A percentile compares a stretch with the other conserved stretches of the same genome.
Evolutionary conservation across 2,797 vertebrate species (phyloP).

Genomic region (Pangasius sanitwongsei): DNA sequence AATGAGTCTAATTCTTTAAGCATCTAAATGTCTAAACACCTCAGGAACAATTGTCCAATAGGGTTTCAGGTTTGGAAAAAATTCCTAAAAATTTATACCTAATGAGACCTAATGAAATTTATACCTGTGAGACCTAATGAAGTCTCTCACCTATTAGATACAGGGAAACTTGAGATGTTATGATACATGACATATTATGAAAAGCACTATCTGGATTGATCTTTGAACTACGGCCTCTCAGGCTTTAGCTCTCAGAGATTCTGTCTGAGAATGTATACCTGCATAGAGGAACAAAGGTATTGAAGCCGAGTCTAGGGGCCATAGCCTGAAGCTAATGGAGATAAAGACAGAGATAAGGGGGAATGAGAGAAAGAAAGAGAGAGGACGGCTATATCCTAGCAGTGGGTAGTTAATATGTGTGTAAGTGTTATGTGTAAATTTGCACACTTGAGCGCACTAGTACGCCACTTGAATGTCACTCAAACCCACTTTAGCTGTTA

Average conservation of each 20-base stretch:
- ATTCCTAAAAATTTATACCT: background rate
- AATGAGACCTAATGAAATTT: no score
- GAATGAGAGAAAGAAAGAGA: background rate
- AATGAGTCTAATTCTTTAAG: background rate
- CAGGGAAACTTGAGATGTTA: background rate
- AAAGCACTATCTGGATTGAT: background rate
- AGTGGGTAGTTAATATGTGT: background rate
- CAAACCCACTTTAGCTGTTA: constrained; percentile 21
- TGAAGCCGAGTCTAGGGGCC: background rate
- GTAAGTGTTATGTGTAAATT: background rate
- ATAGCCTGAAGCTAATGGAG: constrained; percentile 24
- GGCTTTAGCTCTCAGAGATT: background rate
- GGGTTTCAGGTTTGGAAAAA: background rate
- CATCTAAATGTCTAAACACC: background rate
- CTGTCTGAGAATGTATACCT: constrained; percentile 19
- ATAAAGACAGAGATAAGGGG: constrained; percentile 28
- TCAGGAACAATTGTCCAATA: background rate
- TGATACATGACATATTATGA: background rate
- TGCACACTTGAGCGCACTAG: background rate
- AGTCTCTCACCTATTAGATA: background rate
- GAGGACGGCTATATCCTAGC: background rate
- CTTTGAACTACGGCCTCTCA: background rate
- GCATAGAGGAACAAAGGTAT: background rate
- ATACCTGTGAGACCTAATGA: background rate
- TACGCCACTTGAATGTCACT: background rate